phyloP scores from a whole-genome alignment of 2,113 vertebrate genomes.

The Clupea harengus region DNA sequence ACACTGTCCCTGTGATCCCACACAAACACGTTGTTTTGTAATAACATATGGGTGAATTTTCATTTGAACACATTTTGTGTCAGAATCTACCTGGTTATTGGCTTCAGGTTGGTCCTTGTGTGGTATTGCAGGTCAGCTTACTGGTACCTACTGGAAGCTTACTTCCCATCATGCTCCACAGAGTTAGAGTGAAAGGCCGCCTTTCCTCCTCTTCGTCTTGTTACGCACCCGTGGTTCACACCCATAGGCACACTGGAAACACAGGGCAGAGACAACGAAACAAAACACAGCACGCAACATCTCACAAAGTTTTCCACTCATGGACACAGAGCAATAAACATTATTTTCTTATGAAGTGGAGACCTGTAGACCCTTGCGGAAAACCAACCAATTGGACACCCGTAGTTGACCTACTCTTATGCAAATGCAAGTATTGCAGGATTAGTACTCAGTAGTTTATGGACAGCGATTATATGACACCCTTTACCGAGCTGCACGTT shows the following conservation, averaged over 20 bases:
- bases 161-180: background rate
- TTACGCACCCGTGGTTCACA: conserved; percentile 60
- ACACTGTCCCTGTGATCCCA: background rate
- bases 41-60: background rate
- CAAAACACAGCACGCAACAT: conserved; percentile 47
- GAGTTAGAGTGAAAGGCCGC: conserved; percentile 46
- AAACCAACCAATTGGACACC: conserved; percentile 72
- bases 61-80: background rate
- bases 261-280: conserved; percentile 40
- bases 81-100: background rate
- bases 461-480: conserved; percentile 78
- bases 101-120: background rate
- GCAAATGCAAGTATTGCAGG: conserved; percentile 82
- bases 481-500: conserved; percentile 81
- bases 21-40: background rate
- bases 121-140: conserved; percentile 31
- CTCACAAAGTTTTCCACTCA: conserved; percentile 68
- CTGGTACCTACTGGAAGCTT: conserved; percentile 5
- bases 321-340: conserved; percentile 79
- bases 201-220: conserved; percentile 66
- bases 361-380: conserved; percentile 71
- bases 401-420: conserved; percentile 77
- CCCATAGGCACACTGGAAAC: conserved; percentile 65
- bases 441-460: conserved; percentile 78
- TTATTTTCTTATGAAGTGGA: conserved; percentile 67